Conservation (phyloP, 2,797 vertebrate genomes). For the Clarias pachynema region DNA sequence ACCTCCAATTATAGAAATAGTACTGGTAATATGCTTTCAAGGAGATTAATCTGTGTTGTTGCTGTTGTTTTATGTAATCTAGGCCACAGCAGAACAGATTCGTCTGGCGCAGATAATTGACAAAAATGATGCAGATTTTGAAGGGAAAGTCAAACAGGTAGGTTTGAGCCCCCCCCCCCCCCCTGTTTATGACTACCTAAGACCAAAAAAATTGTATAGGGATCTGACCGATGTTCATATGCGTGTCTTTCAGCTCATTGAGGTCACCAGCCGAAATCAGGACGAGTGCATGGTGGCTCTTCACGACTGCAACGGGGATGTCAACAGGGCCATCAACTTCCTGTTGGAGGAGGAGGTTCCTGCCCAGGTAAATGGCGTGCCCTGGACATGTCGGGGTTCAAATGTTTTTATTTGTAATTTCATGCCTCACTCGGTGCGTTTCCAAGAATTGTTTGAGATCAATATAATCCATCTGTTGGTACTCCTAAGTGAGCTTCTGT, state of each 20-base stretch:
- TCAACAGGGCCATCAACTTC: constrained; percentile 96
- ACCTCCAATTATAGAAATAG: not conserved
- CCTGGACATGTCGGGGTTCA: not conserved
- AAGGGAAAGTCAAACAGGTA: constrained; percentile 97
- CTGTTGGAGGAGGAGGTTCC: constrained; percentile 95
- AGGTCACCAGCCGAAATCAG: constrained; percentile 94
- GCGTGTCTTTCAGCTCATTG: constrained; percentile 82
- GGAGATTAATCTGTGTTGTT: not conserved
- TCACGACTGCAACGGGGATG: constrained; percentile 95
- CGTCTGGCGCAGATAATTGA: constrained; percentile 96
- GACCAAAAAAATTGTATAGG: too few relatives aligned
- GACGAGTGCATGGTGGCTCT: constrained; percentile 96
- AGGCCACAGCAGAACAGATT: constrained; percentile 99
- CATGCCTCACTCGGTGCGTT: not conserved
- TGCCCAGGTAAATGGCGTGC: constrained; percentile 78
- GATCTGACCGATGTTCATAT: not conserved
- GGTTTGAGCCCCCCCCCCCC: too few relatives aligned
- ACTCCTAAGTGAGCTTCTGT: not conserved
- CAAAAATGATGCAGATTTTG: constrained; percentile 95
- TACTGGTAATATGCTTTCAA: not conserved
- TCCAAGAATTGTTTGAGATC: constrained; percentile 18
- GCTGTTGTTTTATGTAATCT: constrained; percentile 12
- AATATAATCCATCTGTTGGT: not conserved
- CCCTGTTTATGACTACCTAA: not conserved
- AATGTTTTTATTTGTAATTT: not conserved